These are phyloP conservation scores for Drosophila tropicalis DNA, from an alignment of 1,140 invertebrate genomes.

Conservation along the genomic window DNA sequence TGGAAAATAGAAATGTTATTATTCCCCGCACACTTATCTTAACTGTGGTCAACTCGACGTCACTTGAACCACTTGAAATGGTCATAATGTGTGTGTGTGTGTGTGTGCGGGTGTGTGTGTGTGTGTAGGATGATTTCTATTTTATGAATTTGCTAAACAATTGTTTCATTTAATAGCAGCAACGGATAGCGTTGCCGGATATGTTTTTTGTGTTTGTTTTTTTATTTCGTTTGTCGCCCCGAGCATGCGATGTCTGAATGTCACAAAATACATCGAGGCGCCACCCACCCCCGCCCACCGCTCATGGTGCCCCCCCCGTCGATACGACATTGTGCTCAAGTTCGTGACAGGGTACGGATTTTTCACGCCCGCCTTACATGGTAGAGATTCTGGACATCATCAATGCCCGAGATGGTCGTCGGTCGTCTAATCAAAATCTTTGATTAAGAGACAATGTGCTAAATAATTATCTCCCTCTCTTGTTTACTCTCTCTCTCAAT, in stretches of 20 bases:
- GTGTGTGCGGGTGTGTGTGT: background rate
- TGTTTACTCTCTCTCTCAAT: background rate
- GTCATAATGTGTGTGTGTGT: background rate
- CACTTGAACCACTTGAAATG: constrained; percentile 7
- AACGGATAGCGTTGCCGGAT: constrained; percentile 2
- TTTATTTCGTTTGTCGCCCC: background rate
- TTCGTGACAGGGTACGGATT: background rate
- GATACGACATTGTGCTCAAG: too few relatives aligned
- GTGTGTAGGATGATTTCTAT: constrained; percentile 10
- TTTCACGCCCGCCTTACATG: constrained; percentile 11
- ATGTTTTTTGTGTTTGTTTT: constrained; percentile 7
- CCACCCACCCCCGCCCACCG: too few relatives aligned
- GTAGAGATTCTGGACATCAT: background rate
- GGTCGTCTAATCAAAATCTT: constrained; percentile 6
- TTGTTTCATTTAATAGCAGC: background rate
- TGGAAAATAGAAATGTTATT: background rate
- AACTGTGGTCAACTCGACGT: constrained; percentile 4
- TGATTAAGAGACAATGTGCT: background rate
- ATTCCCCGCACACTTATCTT: background rate
- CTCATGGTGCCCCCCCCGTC: background rate
- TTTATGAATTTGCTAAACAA: constrained; percentile 7
- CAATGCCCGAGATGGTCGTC: background rate
- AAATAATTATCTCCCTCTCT: background rate
- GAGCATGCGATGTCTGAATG: constrained; percentile 17
- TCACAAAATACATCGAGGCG: background rate